A percentile compares a stretch with the other conserved stretches of the same genome.
Conservation (phyloP, 2,797 vertebrate species). For the Loris lydekkerianus region DNA sequence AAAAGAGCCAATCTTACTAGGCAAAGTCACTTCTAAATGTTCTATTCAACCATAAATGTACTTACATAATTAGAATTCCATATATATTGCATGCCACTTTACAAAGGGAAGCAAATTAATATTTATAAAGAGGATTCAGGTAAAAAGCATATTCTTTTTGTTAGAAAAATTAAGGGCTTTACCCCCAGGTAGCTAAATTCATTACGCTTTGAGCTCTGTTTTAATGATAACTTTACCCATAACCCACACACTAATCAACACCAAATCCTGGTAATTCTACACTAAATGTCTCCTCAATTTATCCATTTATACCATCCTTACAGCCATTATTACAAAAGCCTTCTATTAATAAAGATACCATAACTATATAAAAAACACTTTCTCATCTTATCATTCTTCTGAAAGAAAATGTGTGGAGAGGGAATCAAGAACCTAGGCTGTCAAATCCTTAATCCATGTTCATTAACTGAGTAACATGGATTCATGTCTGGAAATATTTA, state of each 20-base stretch:
- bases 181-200: not conserved
- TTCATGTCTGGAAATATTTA: not conserved
- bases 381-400: not conserved
- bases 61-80: constrained; percentile 35
- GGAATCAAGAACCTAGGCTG: too few relatives aligned
- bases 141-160: not conserved
- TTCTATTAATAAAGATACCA: not conserved
- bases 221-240: not conserved
- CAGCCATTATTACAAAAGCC: not conserved
- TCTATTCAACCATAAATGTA: constrained; percentile 5
- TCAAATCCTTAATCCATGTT: not conserved
- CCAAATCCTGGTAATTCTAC: not conserved
- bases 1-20: constrained; percentile 24
- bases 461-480: not conserved
- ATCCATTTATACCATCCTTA: not conserved
- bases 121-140: constrained; percentile 33
- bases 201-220: not conserved
- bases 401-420: not conserved
- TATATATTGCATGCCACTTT: not conserved
- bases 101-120: constrained; percentile 40
- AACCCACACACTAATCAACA: not conserved
- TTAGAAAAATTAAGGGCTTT: not conserved
- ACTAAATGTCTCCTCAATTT: not conserved
- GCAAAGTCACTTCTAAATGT: constrained; percentile 26
- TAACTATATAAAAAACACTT: not conserved